Percentiles rank a stretch among this genome's conserved stretches.
phyloP scores from a whole-genome alignment of 2,113 vertebrate species.

The Oophaga pumilio region DNA sequence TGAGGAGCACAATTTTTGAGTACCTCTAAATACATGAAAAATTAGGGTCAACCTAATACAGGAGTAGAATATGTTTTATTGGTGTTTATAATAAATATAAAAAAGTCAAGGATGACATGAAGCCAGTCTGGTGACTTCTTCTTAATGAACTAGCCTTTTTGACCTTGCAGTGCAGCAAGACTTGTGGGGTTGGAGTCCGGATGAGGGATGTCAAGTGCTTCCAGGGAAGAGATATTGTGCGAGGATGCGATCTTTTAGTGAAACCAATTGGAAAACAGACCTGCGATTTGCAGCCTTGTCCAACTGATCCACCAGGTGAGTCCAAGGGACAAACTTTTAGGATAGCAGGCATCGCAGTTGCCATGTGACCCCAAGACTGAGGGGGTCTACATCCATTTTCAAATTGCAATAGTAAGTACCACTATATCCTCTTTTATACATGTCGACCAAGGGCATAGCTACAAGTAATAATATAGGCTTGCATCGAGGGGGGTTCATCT shows the following conservation, averaged over 20 bases:
- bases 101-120: background rate
- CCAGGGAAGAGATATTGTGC: conserved; percentile 89
- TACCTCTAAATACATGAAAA: too few species aligned
- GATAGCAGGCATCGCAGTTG: background rate
- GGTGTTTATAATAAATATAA: background rate
- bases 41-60: too few species aligned
- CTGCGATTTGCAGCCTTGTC: conserved; percentile 91
- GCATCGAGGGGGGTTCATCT: background rate
- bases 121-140: background rate
- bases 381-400: background rate
- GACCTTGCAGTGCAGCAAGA: conserved; percentile 89
- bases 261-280: conserved; percentile 92
- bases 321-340: background rate
- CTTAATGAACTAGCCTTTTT: background rate
- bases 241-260: conserved; percentile 90
- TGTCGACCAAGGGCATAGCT: background rate
- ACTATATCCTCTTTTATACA: background rate
- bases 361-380: background rate
- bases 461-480: background rate
- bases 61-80: too few species aligned
- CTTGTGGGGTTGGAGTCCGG: conserved; percentile 87
- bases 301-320: conserved; percentile 92
- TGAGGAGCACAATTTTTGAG: background rate
- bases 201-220: conserved; percentile 98
- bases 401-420: background rate